A percentile compares a stretch with the other conserved stretches of the same genome.
Evolutionary conservation across 1,140 invertebrate genomes (phyloP).

Genomic region (Lepidurus apus): DNA sequence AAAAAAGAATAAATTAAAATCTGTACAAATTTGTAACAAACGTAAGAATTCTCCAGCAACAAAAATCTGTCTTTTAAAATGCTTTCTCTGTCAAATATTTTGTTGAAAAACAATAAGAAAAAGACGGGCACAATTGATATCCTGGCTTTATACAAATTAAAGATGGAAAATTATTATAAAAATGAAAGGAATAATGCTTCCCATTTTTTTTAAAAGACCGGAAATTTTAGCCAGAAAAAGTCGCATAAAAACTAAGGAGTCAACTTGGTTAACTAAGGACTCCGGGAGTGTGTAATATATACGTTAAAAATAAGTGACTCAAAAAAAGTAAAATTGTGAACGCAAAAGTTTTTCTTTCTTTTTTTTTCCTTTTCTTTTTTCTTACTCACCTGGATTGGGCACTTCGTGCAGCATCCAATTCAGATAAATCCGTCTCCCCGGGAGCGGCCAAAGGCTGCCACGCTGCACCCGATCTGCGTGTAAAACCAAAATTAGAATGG

Average conservation of each 20-base stretch:
- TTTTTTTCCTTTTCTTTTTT: neutral
- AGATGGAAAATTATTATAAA: too few species aligned
- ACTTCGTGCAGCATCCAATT: constrained; percentile 9
- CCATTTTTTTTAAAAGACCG: too few species aligned
- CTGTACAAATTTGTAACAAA: neutral
- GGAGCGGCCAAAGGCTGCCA: constrained; percentile 20
- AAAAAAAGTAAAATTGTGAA: too few species aligned
- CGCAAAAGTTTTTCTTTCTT: too few species aligned
- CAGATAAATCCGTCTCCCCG: constrained; percentile 3
- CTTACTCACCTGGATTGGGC: constrained; percentile 3
- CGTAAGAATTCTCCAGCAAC: constrained; percentile 10
- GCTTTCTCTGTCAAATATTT: neutral
- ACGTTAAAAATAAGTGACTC: too few species aligned
- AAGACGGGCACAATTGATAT: neutral
- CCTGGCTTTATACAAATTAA: neutral
- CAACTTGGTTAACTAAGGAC: too few species aligned
- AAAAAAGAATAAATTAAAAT: constrained; percentile 24
- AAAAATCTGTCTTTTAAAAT: constrained; percentile 20
- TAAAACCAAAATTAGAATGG: constrained; percentile 13
- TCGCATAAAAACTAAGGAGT: too few species aligned
- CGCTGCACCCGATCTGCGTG: constrained; percentile 13
- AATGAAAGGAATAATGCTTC: too few species aligned
- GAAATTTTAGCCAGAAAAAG: too few species aligned
- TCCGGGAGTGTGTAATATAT: too few species aligned
- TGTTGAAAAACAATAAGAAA: neutral